Percentiles rank a stretch among this genome's conserved stretches.
These are phyloP conservation scores for Zelostemma sp. DNA, from an alignment of 1,140 invertebrate genomes.

Conservation along the genomic window DNA sequence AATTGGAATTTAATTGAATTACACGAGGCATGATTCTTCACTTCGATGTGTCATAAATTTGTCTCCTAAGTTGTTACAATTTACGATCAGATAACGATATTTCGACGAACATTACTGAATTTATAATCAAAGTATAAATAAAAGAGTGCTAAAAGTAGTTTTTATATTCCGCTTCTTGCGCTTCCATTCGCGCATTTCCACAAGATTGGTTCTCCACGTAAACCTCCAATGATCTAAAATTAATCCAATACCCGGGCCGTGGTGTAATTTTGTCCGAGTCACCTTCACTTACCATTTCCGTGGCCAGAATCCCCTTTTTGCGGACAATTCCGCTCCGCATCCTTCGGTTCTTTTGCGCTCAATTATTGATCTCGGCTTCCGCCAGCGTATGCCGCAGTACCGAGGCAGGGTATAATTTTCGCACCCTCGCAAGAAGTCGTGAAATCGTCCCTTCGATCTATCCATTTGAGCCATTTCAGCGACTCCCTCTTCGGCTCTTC, in stretches of 20 bases:
- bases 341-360: slow-evolving; percentile 17
- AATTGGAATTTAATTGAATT: slow-evolving; percentile 6
- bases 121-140: no score
- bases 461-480: slow-evolving; percentile 28
- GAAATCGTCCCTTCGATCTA: slow-evolving; percentile 36
- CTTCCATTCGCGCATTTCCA: no score
- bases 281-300: slow-evolving; percentile 7
- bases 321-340: slow-evolving; percentile 18
- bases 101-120: no score
- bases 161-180: no score
- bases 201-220: no score
- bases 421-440: slow-evolving; percentile 51
- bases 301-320: slow-evolving; percentile 2
- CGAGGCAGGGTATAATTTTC: slow-evolving; percentile 59
- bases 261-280: slow-evolving; percentile 51
- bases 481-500: slow-evolving; percentile 22
- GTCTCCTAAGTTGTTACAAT: no score
- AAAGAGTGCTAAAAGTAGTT: no score
- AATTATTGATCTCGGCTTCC: slow-evolving; percentile 55
- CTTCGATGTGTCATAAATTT: no score
- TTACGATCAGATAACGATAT: no score
- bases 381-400: slow-evolving; percentile 35
- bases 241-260: slow-evolving; percentile 48
- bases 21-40: slow-evolving; percentile 20
- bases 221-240: no score